Evolutionary conservation across 2,113 vertebrate genomes (phyloP).

Genomic region (Plecturocebus donacophilus): DNA sequence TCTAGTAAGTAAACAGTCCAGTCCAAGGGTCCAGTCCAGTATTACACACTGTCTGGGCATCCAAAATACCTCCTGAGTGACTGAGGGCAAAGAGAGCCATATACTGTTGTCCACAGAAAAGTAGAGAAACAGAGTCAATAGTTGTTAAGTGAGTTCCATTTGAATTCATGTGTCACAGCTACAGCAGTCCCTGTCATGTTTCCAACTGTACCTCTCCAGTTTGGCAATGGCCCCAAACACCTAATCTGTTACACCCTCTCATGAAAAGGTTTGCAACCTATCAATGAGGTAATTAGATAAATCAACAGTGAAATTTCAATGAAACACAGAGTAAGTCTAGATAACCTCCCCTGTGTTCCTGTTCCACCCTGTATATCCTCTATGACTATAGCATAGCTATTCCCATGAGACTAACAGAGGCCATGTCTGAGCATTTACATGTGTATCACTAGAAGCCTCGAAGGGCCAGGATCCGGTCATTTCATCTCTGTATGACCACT

Average conservation of each 20-base stretch:
- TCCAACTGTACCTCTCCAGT: background rate
- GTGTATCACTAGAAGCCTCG: background rate
- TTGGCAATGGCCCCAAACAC: background rate
- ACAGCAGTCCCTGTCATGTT: background rate
- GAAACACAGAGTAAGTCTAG: background rate
- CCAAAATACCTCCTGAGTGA: background rate
- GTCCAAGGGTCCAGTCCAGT: conserved; percentile 58
- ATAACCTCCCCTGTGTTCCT: background rate
- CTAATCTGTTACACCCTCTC: background rate
- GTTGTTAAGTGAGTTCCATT: background rate
- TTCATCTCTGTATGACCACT: background rate
- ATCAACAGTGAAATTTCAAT: conserved; percentile 29
- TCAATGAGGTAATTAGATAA: conserved; percentile 14
- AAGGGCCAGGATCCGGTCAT: background rate
- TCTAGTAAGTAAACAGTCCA: conserved; percentile 35
- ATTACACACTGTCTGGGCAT: background rate
- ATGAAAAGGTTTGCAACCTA: background rate
- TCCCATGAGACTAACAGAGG: background rate
- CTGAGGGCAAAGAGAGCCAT: background rate
- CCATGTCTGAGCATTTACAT: background rate
- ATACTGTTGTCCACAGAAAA: background rate
- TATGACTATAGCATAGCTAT: background rate
- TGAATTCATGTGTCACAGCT: background rate
- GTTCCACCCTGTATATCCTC: background rate
- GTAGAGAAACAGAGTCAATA: background rate